Conservation (phyloP, 2,888 invertebrate genomes). For the Leptopilina myrica region DNA sequence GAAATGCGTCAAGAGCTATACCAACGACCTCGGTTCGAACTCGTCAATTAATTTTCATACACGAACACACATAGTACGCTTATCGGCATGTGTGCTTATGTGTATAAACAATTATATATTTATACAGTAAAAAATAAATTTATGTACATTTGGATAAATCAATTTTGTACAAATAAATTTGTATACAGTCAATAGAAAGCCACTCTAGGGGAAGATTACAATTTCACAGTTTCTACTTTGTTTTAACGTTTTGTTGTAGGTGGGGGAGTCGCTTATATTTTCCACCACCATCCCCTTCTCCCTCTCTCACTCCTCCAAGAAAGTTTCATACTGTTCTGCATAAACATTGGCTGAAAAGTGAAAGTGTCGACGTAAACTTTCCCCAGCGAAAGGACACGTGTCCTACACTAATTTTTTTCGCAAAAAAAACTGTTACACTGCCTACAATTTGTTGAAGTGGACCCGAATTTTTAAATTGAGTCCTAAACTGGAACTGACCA, state of each 20-base stretch:
- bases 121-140: too few species aligned
- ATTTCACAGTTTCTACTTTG: constrained; percentile 16
- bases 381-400: constrained; percentile 62
- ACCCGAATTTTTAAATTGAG: too few species aligned
- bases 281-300: constrained; percentile 39
- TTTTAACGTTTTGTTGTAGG: constrained; percentile 35
- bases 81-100: too few species aligned
- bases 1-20: constrained; percentile 25
- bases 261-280: constrained; percentile 40
- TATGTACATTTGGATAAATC: too few species aligned
- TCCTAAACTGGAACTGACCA: too few species aligned
- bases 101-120: too few species aligned
- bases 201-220: not conserved
- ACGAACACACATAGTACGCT: not conserved
- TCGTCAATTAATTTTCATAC: constrained; percentile 61
- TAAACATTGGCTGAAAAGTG: constrained; percentile 20
- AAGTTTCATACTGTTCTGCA: constrained; percentile 70
- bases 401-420: too few species aligned
- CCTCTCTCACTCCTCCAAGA: constrained; percentile 59
- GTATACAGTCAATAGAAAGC: not conserved
- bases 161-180: too few species aligned
- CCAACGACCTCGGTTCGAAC: constrained; percentile 40
- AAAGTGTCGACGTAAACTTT: constrained; percentile 67
- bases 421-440: too few species aligned
- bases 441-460: too few species aligned